Conservation (phyloP, 2,888 invertebrate species). For the Phrixothrix hirtus region DNA sequence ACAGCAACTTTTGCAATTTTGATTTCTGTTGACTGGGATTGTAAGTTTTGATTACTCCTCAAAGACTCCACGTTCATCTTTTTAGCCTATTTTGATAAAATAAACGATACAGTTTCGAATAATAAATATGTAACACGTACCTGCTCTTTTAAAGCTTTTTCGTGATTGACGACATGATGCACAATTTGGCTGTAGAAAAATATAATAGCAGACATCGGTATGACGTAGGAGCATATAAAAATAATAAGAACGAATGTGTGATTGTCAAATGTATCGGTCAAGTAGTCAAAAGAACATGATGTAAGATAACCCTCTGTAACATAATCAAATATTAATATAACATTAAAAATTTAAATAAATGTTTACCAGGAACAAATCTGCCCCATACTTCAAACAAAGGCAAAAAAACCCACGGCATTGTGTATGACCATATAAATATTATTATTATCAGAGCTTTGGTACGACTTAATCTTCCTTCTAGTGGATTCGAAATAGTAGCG, state of each 20-base stretch:
- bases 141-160: slow-evolving; percentile 73
- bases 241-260: slow-evolving; percentile 76
- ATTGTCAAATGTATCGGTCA: slow-evolving; percentile 78
- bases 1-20: slow-evolving; percentile 88
- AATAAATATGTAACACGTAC: no score
- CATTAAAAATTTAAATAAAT: not conserved
- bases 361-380: slow-evolving; percentile 76
- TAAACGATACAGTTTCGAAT: no score
- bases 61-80: slow-evolving; percentile 91
- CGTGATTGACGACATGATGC: slow-evolving; percentile 84
- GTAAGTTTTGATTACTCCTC: slow-evolving; percentile 69
- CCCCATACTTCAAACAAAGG: slow-evolving; percentile 85
- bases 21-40: slow-evolving; percentile 75
- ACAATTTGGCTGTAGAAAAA: slow-evolving; percentile 87
- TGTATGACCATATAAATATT: slow-evolving; percentile 73
- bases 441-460: slow-evolving; percentile 81
- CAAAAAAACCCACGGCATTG: slow-evolving; percentile 79
- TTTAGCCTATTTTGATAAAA: slow-evolving; percentile 67
- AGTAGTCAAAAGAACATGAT: slow-evolving; percentile 81
- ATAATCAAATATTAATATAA: slow-evolving; percentile 21
- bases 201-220: slow-evolving; percentile 77
- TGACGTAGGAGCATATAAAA: slow-evolving; percentile 75
- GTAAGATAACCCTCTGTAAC: slow-evolving; percentile 86
- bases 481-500: slow-evolving; percentile 78
- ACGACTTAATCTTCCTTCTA: slow-evolving; percentile 78